Evolutionary conservation across 2,888 invertebrate genomes (phyloP).

Genomic region (Euzophera pinguis): DNA sequence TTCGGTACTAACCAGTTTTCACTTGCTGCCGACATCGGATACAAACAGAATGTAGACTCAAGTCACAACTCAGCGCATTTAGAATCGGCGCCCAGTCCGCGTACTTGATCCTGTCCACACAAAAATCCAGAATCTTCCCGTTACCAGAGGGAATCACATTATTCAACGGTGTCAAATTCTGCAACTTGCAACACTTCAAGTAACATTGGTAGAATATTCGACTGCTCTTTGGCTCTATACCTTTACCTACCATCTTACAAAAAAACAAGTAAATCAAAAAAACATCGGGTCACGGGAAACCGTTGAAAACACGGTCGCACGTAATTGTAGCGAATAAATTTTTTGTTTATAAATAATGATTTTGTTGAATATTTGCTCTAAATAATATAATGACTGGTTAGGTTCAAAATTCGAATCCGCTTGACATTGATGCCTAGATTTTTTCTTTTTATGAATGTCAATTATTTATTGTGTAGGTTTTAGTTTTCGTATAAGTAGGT

Average conservation of each 20-base stretch:
- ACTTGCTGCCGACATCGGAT: conserved; percentile 81
- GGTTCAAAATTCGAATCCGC: conserved; percentile 51
- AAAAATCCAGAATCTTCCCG: conserved; percentile 82
- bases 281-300: conserved; percentile 35
- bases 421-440: conserved; percentile 31
- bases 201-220: conserved; percentile 74
- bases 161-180: conserved; percentile 64
- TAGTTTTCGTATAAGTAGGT: background rate
- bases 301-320: conserved; percentile 29
- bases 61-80: conserved; percentile 85
- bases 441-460: conserved; percentile 14
- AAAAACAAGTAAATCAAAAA: conserved; percentile 43
- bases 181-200: conserved; percentile 71
- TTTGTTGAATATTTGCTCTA: conserved; percentile 49
- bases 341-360: conserved; percentile 39
- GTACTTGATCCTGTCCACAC: conserved; percentile 86
- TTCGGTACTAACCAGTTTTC: conserved; percentile 52
- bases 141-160: conserved; percentile 64
- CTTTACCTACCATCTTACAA: conserved; percentile 66
- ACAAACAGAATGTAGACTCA: conserved; percentile 83
- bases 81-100: conserved; percentile 88
- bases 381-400: conserved; percentile 41
- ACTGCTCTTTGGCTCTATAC: conserved; percentile 58
- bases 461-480: background rate
- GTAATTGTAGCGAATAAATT: conserved; percentile 35